A percentile compares a stretch with the other conserved stretches of the same genome.
These are phyloP conservation scores for Hydrotaea cyrtoneurina DNA, from an alignment of 2,888 invertebrate species.

Conservation along the genomic window DNA sequence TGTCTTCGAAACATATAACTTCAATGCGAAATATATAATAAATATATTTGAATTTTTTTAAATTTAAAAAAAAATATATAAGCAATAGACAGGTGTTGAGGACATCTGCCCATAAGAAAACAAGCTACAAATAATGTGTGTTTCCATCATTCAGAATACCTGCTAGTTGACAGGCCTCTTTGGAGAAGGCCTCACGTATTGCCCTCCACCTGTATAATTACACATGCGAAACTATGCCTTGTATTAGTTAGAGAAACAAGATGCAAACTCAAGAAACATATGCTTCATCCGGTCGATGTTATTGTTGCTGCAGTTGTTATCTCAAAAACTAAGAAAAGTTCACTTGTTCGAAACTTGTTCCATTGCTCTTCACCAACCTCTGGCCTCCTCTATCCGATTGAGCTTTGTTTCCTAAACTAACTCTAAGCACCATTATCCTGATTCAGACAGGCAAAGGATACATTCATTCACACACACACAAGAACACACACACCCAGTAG, in stretches of 20 bases:
- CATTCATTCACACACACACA: not conserved
- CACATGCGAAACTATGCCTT: no score
- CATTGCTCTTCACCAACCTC: slow-evolving; percentile 16
- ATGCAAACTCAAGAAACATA: slow-evolving; percentile 24
- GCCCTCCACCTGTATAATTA: no score
- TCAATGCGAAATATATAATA: no score
- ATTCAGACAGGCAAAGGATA: not conserved
- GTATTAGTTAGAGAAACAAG: not conserved
- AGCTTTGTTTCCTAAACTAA: not conserved
- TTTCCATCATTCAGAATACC: no score
- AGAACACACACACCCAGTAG: not conserved
- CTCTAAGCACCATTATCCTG: slow-evolving; percentile 54
- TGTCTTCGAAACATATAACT: no score
- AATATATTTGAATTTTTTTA: no score
- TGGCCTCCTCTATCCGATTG: not conserved
- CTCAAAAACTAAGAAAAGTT: slow-evolving; percentile 38
- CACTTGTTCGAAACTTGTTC: slow-evolving; percentile 57
- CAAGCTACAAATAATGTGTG: no score
- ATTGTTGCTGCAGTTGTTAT: slow-evolving; percentile 40
- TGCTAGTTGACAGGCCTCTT: no score
- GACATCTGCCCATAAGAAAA: no score
- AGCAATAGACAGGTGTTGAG: no score
- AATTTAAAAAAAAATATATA: no score
- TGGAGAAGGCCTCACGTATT: no score
- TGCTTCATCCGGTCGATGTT: slow-evolving; percentile 32